Evolutionary conservation across 2,888 invertebrate genomes (phyloP), one percentile per base, ranked within the genome.

Genomic region (Cartodere bifasciata): DNA sequence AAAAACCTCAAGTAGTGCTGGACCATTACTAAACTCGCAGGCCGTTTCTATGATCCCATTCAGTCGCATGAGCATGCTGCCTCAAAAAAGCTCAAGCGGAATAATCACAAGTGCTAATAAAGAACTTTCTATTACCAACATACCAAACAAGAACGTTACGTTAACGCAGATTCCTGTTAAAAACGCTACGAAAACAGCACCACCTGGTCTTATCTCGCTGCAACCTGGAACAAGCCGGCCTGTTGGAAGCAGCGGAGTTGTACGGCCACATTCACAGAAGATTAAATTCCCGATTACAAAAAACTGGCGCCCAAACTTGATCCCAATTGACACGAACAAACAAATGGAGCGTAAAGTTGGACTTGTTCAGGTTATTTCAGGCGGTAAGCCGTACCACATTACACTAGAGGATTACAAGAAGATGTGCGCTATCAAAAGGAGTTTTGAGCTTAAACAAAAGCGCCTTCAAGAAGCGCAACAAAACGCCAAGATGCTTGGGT

Each of bases 321-420:
- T 80, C 62, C 76, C 79, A 2, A 73, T 79, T 6, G 58, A 58
- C 45, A 47, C 28, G 12, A 53, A 54, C 40, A 55, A 52, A 34
- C 31, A 42, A 3, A 44, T 50, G 24, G 53, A 50, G 22, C 45
- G 49, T 31, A 56, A 52, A 40, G 72, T 72, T 3, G 73, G 73
- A 33, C 60, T 78, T 13, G 75, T 80, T n/a, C 77, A 80, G 47
- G 78, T 79, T 1, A 73, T 78, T 50, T 76, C 80, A 0, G 75
- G 79, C 1, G 82, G 82, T n/a, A 77, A 77, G 48, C 75, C 82
- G 1, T 82, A 77, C 56, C 79, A 82, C 52, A 75, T 84, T 45
- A 80, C 80, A 3, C 67, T 83, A 17, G 74, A 77, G 28, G 83
- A 84, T 48, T 82, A 80, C 58, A 82, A 81, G 56, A 78, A 81